phyloP scores from a whole-genome alignment of 1,140 invertebrate genomes.

The Diorhabda sublineata region DNA sequence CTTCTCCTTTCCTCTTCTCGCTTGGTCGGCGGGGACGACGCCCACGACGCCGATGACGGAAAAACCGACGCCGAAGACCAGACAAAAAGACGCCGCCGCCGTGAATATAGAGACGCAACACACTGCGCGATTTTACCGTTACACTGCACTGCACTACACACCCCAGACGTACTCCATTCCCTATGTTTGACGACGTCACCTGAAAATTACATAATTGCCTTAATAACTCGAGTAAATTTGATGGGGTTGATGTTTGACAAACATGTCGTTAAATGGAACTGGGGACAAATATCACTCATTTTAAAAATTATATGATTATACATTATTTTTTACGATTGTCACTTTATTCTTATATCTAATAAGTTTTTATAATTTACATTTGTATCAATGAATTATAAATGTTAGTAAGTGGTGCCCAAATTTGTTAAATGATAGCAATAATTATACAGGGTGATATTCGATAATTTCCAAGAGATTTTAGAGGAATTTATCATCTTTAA shows the following conservation, averaged over 20 bases:
- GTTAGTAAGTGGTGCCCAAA: too few relatives aligned
- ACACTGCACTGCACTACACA: conserved; percentile 34
- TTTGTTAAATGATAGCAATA: too few relatives aligned
- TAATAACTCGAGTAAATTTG: neutral
- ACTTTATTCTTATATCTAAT: too few relatives aligned
- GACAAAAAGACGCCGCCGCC: conserved; percentile 33
- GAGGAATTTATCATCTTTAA: too few relatives aligned
- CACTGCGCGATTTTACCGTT: conserved; percentile 31
- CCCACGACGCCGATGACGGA: conserved; percentile 17
- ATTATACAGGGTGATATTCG: too few relatives aligned
- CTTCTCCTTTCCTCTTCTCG: conserved; percentile 16
- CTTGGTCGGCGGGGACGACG: conserved; percentile 4
- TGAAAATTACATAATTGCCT: conserved; percentile 30
- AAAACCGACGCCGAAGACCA: conserved; percentile 26
- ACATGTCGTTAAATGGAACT: conserved; percentile 7
- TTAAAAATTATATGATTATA: too few relatives aligned
- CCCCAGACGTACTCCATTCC: conserved; percentile 29
- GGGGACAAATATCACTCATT: conserved; percentile 6
- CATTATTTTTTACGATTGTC: too few relatives aligned
- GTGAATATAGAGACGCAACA: conserved; percentile 25
- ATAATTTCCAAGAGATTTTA: too few relatives aligned
- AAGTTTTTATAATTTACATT: too few relatives aligned
- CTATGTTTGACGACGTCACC: conserved; percentile 28
- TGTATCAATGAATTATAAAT: too few relatives aligned
- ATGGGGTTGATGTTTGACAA: conserved; percentile 16